Evolutionary conservation across 2,888 invertebrate species (phyloP), one percentile per base, ranked within the genome.

Genomic region (Plebejus anna): DNA sequence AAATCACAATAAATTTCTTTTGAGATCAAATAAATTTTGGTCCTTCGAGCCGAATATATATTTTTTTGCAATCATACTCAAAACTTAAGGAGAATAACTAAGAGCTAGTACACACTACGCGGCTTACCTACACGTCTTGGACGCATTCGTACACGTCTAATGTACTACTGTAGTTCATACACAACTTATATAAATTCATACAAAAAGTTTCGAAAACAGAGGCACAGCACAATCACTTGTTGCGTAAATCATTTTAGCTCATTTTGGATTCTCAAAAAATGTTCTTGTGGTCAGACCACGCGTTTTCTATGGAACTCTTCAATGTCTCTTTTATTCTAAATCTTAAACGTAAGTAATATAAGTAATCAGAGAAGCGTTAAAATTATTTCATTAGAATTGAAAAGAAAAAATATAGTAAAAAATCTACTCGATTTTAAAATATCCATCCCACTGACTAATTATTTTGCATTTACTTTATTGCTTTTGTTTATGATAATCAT

Each of bases 121-220:
- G 55, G 55, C 55, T 66, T 7, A 76, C 9, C 81, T 85, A 87
- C 81, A 82, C 91, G 90, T 90, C 90, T 90, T 88, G 81, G 90
- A 90, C 90, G 90, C 84, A 81, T 84, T 87, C 88, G 86, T 86
- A 77, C 22, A 72, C 13, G 32, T 75, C 51, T 71, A 76, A 78
- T 42, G 75, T 77, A 75, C 72, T 61, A 77, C 75, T 71, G 76
- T 77, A 79, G 78, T 51, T 75, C 55, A 70, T 57, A 70, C 70
- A 59, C 57, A 73, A 73, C 73, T 32, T 47, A 72, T 72, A 71
- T 22, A 42, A 72, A 72, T 72, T 47, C 72, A 72, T 72, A 51
- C 73, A 73, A 73, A 73, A 73, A 22, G 47, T 72, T 73, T 28
- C 32, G 28, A 73, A 73, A 51, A 72, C 72, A 76, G 78, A 78